Conservation (phyloP, 2,888 invertebrate species). For the Apoderus coryli region DNA sequence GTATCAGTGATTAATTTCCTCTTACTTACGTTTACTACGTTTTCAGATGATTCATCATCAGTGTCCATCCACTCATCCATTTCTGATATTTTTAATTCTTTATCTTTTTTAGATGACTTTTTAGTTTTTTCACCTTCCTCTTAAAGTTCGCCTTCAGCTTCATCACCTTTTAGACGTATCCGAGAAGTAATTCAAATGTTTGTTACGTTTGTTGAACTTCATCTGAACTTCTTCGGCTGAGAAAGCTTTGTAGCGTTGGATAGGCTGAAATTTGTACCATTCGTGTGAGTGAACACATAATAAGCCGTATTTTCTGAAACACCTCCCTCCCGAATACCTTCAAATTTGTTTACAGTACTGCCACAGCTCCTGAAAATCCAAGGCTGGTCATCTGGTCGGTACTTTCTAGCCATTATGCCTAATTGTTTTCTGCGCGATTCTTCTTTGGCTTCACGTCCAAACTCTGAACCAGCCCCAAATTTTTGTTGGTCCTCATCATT, state of each 20-base stretch:
- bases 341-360: slow-evolving; percentile 68
- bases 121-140: slow-evolving; percentile 34
- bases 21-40: slow-evolving; percentile 50
- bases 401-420: slow-evolving; percentile 76
- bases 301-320: slow-evolving; percentile 94
- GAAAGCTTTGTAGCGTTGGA: slow-evolving; percentile 81
- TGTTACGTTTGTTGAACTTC: slow-evolving; percentile 89
- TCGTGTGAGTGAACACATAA: slow-evolving; percentile 96
- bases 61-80: slow-evolving; percentile 87
- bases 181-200: slow-evolving; percentile 85
- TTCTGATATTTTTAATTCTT: slow-evolving; percentile 75
- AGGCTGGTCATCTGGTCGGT: slow-evolving; percentile 90
- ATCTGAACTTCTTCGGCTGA: slow-evolving; percentile 98
- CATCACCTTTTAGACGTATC: slow-evolving; percentile 42
- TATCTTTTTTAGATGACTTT: slow-evolving; percentile 28
- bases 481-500: slow-evolving; percentile 85
- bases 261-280: slow-evolving; percentile 90
- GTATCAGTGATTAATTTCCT: slow-evolving; percentile 32
- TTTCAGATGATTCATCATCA: slow-evolving; percentile 66
- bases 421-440: slow-evolving; percentile 89
- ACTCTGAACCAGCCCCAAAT: slow-evolving; percentile 94
- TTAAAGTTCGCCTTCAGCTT: slow-evolving; percentile 54
- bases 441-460: slow-evolving; percentile 83
- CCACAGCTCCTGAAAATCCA: slow-evolving; percentile 90
- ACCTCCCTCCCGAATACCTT: slow-evolving; percentile 77